Base-by-base conservation (phyloP, 2,888 invertebrate genomes). In the Metallyticus violacea region DNA sequence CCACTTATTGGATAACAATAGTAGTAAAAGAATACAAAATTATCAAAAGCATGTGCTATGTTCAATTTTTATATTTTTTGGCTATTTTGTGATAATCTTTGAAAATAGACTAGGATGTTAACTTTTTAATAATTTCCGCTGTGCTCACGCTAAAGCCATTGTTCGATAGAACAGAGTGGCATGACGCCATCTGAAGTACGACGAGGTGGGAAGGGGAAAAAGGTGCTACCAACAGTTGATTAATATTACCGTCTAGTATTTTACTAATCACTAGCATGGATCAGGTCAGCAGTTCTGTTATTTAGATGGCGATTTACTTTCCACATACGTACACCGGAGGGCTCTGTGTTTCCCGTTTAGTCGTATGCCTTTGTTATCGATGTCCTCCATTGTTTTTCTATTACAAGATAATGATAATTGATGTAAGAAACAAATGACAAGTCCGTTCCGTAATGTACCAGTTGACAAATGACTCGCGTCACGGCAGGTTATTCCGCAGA, bases 381-480 rank as follows among this genome's bases (percentile, higher is more conserved):
- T 15, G 40, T 62, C 40, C 40, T 40, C 40, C 40, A 15, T 62
- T 62, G 40, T 30, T 79, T 81, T 81, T 81, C 27, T 7, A 40
- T 81, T 81, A 27, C 83, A n/a, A 6, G 83, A 83, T 83, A 77
- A 77, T n/a, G 77, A 83, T 83, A 83, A 28, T 83, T 83, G 83
- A 83, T 83, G 83, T 15, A 83, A 83, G 83, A 83, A 77, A 83
- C 77, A 83, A 77, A 29, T 83, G 83, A 83, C 83, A 83, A 83
- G 77, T 83, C 77, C 77, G 83, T 28, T 78, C 30, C 25, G 30
- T 28, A 86, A 77, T 83, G 82, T 76, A 83, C 83, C 83, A 83
- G 85, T 85, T 85, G 86, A 87, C 86, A 84, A 87, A 87, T 81
- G 86, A 85, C 86, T 1, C n/a, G n/a, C 85, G 86, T 87, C 86